Evolutionary conservation across 2,113 vertebrate genomes (phyloP), one percentile per base, ranked within the genome.

Genomic region (Lophura nycthemera): DNA sequence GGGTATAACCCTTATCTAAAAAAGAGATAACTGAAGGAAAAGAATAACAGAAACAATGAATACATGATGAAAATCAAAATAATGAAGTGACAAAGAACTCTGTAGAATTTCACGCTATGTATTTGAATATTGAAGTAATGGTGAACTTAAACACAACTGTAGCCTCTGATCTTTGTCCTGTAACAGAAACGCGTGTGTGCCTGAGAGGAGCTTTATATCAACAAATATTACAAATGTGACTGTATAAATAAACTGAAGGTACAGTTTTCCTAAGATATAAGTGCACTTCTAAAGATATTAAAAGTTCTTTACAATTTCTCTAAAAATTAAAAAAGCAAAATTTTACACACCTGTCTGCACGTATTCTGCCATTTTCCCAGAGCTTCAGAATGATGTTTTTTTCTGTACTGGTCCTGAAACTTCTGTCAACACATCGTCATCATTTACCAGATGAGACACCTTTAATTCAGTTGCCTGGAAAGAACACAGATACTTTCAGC

Each of bases 401-500:
- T 86, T 77, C 60, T 29, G 7, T 45, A 45, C 13, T 24, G 27
- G 60, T 75, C 15, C 56, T 21, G 47, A 81, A 83, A 76, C 6
- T 34, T 66, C 52, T 76, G 52, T 63, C 17, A 18, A 60, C 45
- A 32, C 13, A 5, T 18, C 43, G 22, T 34, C 69, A 17, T 21
- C 22, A 16, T 83, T 83, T 67, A 42, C 30, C 17, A 59, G 64
- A 25, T 48, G 57, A 93, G 80, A 36, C 59, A 30, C 18, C 54
- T 89, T 95, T 83, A 89, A 80, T 54, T 89, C 16, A 2, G 0
- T 47, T 63, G 48, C 60, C 88, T 11, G 60, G 85, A 88, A 47
- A 0, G 2, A 74, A 13, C 25, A 61, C 7, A 10, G 17, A n/a
- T 43, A 10, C 59, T 57, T 78, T 38, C 57, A 81, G 3, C 47